Base-by-base conservation (phyloP, 2,888 invertebrate genomes). In the Ectobius pallidus region DNA sequence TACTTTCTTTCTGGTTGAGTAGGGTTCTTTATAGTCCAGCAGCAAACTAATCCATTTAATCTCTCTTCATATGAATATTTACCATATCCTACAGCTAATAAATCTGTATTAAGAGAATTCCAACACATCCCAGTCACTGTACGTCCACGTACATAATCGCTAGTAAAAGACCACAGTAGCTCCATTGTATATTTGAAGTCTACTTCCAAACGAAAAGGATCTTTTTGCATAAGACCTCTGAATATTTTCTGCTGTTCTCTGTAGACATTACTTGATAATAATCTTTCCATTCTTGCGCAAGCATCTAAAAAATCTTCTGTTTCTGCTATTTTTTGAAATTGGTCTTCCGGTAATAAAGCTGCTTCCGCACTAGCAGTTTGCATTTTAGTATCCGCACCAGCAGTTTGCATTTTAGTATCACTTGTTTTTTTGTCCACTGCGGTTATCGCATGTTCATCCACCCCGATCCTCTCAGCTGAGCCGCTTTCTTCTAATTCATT, bases 21-120 rank as follows among this genome's bases (percentile, higher is more conserved):
- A 0, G 93, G 93, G 81, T 94, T 94, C 82, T 95, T 86, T 1
- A 81, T 79, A 44, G 91, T 1, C 95, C 95, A 95, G 72, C 94
- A 82, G 77, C 90, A 87, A 1, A 94, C 86, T 44, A 90, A 79
- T 0, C 95, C 94, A 1, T 81, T 81, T n/a, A 83, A 83, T 0
- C 83, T 81, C 32, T 88, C 87, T 0, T 85, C 84, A 79, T 87
- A 89, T 39, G 85, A 86, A 76, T 87, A 90, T 78, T 89, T 87
- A 0, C 92, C 93, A 79, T 94, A 92, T 14, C 88, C 91, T 0
- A 91, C 91, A 0, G 93, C 94, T 46, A 95, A 79, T 7, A 95
- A 86, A 77, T 92, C 90, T 11, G 85, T 82, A 78, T 92, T 91
- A n/a, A 81, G 82, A 0, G 88, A 87, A 80, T 91, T 93, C 85